phyloP scores from a whole-genome alignment of 2,888 invertebrate genomes.

The Melieria omissa region DNA sequence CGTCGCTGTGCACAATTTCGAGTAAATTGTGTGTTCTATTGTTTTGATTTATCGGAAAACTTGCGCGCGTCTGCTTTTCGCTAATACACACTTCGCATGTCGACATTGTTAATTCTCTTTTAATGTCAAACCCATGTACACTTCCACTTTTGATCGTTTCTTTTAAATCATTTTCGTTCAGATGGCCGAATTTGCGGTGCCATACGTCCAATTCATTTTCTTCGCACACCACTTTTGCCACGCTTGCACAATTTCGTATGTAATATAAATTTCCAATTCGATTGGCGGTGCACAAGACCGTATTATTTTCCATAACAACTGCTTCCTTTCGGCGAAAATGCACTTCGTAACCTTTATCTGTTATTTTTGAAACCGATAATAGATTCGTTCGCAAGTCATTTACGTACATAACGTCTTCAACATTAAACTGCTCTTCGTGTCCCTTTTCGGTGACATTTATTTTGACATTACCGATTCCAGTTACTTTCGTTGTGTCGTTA shows the following conservation, averaged over 20 bases:
- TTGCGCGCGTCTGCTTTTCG: no score
- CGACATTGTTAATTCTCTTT: no score
- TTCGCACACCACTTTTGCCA: conserved; percentile 4
- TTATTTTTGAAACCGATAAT: conserved; percentile 42
- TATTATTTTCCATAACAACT: conserved; percentile 20
- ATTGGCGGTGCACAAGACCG: conserved; percentile 22
- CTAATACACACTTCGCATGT: no score
- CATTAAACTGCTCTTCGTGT: conserved; percentile 20
- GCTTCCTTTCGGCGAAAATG: conserved; percentile 33
- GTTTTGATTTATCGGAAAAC: no score
- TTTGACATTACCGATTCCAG: conserved; percentile 35
- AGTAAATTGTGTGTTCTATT: no score
- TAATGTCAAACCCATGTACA: conserved; percentile 32
- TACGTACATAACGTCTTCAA: conserved; percentile 39
- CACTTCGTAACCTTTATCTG: conserved; percentile 39
- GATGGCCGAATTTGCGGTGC: conserved; percentile 36
- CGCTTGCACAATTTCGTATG: conserved; percentile 19
- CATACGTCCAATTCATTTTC: conserved; percentile 30
- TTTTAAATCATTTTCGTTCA: conserved; percentile 39
- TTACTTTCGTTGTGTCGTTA: conserved; percentile 17
- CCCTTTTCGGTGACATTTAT: conserved; percentile 12
- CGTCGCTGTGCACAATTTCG: no score
- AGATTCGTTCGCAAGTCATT: conserved; percentile 41
- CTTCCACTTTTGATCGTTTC: background rate
- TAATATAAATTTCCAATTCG: conserved; percentile 37